These are phyloP conservation scores for Folsomia candida DNA, from an alignment of 2,888 invertebrate species.

Conservation along the genomic window DNA sequence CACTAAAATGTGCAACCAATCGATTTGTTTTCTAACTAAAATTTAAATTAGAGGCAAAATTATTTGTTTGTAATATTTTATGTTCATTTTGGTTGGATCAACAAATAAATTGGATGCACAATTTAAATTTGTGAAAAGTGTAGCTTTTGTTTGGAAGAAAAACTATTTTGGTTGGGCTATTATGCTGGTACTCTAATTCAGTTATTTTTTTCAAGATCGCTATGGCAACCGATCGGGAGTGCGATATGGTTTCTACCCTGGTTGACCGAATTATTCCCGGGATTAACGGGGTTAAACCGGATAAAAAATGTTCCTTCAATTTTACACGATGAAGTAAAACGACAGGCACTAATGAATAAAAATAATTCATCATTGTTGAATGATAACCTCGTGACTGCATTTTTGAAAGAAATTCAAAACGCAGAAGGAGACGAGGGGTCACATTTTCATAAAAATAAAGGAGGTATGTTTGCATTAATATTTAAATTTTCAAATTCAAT, in stretches of 20 bases:
- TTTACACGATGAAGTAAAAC: background rate
- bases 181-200: background rate
- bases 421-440: background rate
- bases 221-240: constrained; percentile 4
- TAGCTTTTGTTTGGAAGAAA: background rate
- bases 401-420: background rate
- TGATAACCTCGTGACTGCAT: background rate
- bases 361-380: background rate
- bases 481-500: too few species aligned
- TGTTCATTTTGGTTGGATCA: too few species aligned
- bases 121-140: background rate
- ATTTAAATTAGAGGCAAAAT: too few species aligned
- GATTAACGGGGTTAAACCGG: constrained; percentile 8
- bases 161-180: too few species aligned
- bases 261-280: constrained; percentile 20
- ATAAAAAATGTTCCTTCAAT: too few species aligned
- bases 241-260: constrained; percentile 26
- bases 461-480: too few species aligned
- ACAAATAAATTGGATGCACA: background rate
- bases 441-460: background rate
- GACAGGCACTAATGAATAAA: background rate
- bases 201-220: background rate
- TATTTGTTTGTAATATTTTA: too few species aligned
- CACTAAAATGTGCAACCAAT: background rate
- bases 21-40: too few species aligned